phyloP scores from a whole-genome alignment of 2,888 invertebrate genomes.

The Diarsia dahlii region DNA sequence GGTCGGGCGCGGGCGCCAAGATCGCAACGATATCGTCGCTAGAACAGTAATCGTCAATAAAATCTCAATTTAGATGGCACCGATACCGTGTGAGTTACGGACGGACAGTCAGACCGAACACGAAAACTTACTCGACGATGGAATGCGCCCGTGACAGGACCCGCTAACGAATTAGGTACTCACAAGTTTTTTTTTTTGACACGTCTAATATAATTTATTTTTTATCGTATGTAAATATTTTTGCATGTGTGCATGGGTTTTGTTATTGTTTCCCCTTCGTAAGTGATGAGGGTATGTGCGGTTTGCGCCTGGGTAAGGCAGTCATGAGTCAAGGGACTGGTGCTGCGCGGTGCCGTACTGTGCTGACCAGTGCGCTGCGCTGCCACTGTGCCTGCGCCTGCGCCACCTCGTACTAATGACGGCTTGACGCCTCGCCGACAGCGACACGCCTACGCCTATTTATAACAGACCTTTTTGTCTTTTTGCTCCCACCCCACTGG shows the following conservation, averaged over 20 bases:
- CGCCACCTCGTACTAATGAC: slow-evolving; percentile 71
- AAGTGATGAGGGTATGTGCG: background rate
- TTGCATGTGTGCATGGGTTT: slow-evolving; percentile 28
- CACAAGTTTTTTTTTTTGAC: slow-evolving; percentile 76
- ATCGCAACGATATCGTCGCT: slow-evolving; percentile 90
- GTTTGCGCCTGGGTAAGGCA: background rate
- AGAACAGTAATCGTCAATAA: slow-evolving; percentile 91
- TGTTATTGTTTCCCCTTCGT: slow-evolving; percentile 11
- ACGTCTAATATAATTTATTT: slow-evolving; percentile 74
- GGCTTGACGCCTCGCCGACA: slow-evolving; percentile 81
- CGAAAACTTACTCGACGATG: slow-evolving; percentile 90
- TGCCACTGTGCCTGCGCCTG: slow-evolving; percentile 27
- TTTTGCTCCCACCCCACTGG: slow-evolving; percentile 79
- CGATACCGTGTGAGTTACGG: slow-evolving; percentile 90
- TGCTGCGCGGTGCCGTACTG: slow-evolving; percentile 5
- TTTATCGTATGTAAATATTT: slow-evolving; percentile 63
- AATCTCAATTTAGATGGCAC: slow-evolving; percentile 91
- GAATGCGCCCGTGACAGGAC: slow-evolving; percentile 88
- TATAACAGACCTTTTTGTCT: slow-evolving; percentile 79
- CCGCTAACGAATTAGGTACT: slow-evolving; percentile 89
- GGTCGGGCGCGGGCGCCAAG: slow-evolving; percentile 85
- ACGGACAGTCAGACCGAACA: slow-evolving; percentile 86
- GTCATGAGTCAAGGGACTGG: background rate
- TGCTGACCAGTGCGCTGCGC: slow-evolving; percentile 33
- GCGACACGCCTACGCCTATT: slow-evolving; percentile 85